Evolutionary conservation across 2,113 vertebrate genomes (phyloP), one percentile per base, ranked within the genome.

Genomic region (Leptocoma aspasia): DNA sequence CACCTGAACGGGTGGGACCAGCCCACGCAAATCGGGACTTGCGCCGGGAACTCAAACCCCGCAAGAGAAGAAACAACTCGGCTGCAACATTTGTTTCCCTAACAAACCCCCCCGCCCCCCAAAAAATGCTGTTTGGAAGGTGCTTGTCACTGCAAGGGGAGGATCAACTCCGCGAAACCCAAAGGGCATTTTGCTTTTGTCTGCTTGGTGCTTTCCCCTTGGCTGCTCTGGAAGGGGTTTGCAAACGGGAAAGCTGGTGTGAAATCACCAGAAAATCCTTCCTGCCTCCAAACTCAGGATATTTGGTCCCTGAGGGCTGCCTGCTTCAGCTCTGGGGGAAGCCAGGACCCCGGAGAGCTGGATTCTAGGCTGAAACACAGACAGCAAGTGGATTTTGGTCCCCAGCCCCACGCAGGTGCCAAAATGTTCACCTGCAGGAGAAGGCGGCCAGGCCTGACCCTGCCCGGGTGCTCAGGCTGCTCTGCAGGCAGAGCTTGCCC

Each of bases 1-100:
- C 90, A 92, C 94, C 71, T 80, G 86, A 94, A 80, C 42, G 33
- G 92, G 85, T 95, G 97, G 97, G 98, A 95, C 98, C 98, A 97
- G 98, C 98, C 98, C 98, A 97, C 84, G 28, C 87, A 77, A 44
- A 94, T 90, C 28, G 4, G 66, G 61, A 92, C 90, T 79, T 13
- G 61, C 26, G 26, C 64, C 16, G 81, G 82, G 86, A 97, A 81
- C 95, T 66, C 94, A 61, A 89, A 95, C 44, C 93, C 64, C 33
- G 9, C 94, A 78, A 95, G 82, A 86, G 83, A 56, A 66, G n/a
- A 53, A 86, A 59, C 78, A 53, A 85, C 92, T 76, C n/a, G 61
- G 77, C 94, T 87, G 86, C 72, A 53, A 33, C 37, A 15, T 57
- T 82, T 68, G 79, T 76, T 76, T 92, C 94, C 82, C 92, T 77